Base-by-base conservation (phyloP, 2,113 vertebrate genomes). In the Bujurquina vittata region DNA sequence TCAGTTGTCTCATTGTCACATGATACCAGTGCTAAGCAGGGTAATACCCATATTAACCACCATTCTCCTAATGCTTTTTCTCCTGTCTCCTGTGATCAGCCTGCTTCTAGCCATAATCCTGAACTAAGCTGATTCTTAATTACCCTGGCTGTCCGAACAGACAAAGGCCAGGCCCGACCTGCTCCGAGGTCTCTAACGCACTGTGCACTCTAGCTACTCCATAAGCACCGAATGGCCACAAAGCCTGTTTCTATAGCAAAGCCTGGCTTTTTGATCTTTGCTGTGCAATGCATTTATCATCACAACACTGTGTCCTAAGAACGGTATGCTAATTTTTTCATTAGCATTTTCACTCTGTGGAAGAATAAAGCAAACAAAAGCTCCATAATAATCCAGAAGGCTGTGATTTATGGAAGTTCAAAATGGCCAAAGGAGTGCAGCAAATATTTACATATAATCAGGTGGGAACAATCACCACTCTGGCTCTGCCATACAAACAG, bases 41-140 rank as follows among this genome's bases (percentile, higher is more conserved):
- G 89, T 93, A 94, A 95, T 91, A 93, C 92, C 92, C 92, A 88
- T 87, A 94, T 95, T 92, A 94, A 91, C 93, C 89, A 86, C 89
- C 80, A 80, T 85, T 91, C 87, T 88, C 61, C 88, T 91, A 95
- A 94, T 93, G 87, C 91, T 89, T 93, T 94, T 92, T 94, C 85
- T 92, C 90, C 90, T 92, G 87, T 91, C 90, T 90, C 89, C 87
- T 87, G 88, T 92, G 90, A 93, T 94, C 94, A 91, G 89, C 88
- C 87, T 77, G 88, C 89, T 90, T 87, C 75, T 77, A 89, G 72
- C 79, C 77, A 79, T 94, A 94, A 95, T 93, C 93, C 92, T 60
- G 26, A 86, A 55, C 91, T 95, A 95, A 95, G 89, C 91, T 86
- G 81, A 78, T 93, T 92, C 91, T 90, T 95, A 94, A 95, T 95